Base-by-base conservation (phyloP, 2,888 invertebrate species). In the Beris chalybata region DNA sequence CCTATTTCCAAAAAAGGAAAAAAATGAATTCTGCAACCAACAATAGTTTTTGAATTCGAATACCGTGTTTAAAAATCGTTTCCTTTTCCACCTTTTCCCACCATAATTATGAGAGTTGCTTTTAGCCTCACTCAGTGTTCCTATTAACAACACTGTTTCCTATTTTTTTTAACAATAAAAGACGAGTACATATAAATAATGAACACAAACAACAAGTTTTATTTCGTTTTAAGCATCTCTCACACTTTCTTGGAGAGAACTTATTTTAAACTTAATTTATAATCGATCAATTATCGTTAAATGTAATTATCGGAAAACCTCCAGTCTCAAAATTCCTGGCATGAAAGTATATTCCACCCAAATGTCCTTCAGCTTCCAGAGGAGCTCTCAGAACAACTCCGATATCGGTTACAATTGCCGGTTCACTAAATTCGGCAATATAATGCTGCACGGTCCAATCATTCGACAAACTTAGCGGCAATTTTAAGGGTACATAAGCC, bases 291-390 rank as follows among this genome's bases (percentile, higher is more conserved):
- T 38, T 9, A 38, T 38, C 38, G 9, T 38, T 7, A 6, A 5
- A 22, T 31, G 47, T 52, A 22, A 63, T 44, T 53, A 38, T 9
- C 9, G 63, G 31, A 6, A 53, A 52, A 22, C 43, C 30, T 6
- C 11, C 43, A 1, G 52, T 30, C 4, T 22, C 30, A 43, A 52
- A 11, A 44, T 53, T 43, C 11, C 43, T 32, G 6, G 53, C 54
- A 44, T 64, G 52, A 32, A 64, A 55, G 55, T 64, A 31, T 1
- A 64, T 22, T 9, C 55, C 64, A 13, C 64, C 64, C 15, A 64
- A 32, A 47, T 55, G 55, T 47, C 45, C 55, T 12, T 64, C 55
- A 6, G 50, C 32, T 32, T 48, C 47, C 13, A 29, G 12, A 4
- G 59, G 13, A 5, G 55, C 5, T 15, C 31, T 54, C 30, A 59